Conservation (phyloP, 2,797 vertebrate species). For the Parauchenoglanis punctatus region DNA sequence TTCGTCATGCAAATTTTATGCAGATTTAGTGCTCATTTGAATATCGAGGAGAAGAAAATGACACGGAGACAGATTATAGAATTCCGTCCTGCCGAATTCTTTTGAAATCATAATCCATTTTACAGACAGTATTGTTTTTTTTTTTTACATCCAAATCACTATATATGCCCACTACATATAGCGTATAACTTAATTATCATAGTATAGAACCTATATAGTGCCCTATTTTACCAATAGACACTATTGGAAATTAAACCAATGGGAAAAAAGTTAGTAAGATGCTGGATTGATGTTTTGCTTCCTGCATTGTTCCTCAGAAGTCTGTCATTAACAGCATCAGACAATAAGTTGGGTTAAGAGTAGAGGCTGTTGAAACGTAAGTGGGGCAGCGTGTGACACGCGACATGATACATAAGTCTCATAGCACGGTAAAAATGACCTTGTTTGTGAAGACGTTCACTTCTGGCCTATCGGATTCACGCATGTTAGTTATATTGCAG, state of each 20-base stretch:
- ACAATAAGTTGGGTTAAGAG: background rate
- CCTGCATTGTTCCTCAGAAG: background rate
- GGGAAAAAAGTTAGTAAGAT: background rate
- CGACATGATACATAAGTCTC: background rate
- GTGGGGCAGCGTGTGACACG: background rate
- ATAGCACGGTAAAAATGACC: background rate
- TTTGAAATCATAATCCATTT: background rate
- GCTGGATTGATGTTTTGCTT: background rate
- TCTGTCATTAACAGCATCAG: conserved; percentile 6
- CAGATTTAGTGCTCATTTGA: background rate
- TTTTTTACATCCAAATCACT: too few species aligned
- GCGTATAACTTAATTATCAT: background rate
- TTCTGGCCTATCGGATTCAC: background rate
- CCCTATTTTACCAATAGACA: background rate
- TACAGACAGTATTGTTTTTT: background rate
- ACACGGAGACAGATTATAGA: background rate
- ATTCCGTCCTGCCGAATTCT: background rate
- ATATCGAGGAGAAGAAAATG: background rate
- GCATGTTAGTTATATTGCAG: background rate
- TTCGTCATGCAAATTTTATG: background rate
- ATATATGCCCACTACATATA: background rate
- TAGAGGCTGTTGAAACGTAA: background rate
- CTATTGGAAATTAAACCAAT: background rate
- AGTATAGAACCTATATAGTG: background rate
- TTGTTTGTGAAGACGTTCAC: background rate